Conservation (phyloP, 2,888 invertebrate species). For the Nomada hirtipes region DNA sequence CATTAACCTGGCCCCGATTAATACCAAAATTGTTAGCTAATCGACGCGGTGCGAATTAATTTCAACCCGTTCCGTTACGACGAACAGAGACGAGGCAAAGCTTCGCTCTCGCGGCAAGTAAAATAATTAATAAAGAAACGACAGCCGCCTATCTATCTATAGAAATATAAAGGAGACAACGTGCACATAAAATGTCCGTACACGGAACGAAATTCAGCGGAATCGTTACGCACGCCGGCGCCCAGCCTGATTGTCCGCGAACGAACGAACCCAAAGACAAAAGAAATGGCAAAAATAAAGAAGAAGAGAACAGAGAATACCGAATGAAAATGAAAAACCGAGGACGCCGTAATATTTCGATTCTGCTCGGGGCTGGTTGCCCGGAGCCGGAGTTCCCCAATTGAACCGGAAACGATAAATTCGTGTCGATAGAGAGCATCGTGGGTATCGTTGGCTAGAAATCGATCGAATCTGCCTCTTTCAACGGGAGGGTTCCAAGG, state of each 20-base stretch:
- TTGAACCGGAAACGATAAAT: slow-evolving; percentile 47
- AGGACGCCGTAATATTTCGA: slow-evolving; percentile 3
- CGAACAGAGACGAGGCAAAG: no score
- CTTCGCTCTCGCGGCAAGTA: no score
- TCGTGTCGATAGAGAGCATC: background rate
- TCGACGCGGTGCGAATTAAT: background rate
- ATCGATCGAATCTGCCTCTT: slow-evolving; percentile 8
- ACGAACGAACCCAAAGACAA: no score
- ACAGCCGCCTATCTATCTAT: no score
- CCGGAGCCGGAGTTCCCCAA: slow-evolving; percentile 15
- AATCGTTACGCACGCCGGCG: no score
- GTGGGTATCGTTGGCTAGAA: background rate
- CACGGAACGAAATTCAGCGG: no score
- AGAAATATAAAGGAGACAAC: background rate
- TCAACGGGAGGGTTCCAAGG: background rate
- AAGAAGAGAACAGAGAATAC: background rate
- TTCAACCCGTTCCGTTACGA: no score
- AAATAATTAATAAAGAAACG: background rate
- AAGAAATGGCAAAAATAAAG: no score
- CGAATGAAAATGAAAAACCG: background rate
- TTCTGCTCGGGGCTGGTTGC: background rate
- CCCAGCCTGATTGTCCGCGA: background rate
- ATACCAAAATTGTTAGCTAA: background rate
- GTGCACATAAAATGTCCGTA: no score
- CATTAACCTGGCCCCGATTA: background rate